phyloP scores from a whole-genome alignment of 2,113 vertebrate genomes.

The Nibea coibor region DNA sequence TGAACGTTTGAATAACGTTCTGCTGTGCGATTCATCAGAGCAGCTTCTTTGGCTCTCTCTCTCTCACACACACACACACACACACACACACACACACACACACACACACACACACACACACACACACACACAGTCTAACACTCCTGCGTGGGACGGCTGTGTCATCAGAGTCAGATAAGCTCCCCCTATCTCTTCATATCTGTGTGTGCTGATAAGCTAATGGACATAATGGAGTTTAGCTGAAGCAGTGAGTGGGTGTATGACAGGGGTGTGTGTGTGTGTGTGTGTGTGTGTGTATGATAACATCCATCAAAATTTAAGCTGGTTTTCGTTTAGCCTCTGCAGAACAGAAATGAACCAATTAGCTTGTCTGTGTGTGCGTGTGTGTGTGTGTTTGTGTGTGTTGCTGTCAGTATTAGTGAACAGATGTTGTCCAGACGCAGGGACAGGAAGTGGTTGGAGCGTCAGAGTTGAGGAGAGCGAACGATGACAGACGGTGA shows the following conservation, averaged over 20 bases:
- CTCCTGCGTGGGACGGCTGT: constrained; percentile 2
- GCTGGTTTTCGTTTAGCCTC: background rate
- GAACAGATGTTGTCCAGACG: constrained; percentile 40
- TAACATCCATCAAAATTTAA: background rate
- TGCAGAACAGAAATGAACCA: background rate
- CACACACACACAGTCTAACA: background rate
- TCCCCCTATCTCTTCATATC: constrained; percentile 18
- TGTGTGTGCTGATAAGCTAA: constrained; percentile 43
- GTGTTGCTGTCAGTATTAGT: constrained; percentile 5
- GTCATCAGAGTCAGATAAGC: constrained; percentile 23
- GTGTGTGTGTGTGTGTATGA: constrained; percentile 10
- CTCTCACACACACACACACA: too few relatives aligned
- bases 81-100: too few relatives aligned
- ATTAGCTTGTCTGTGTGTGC: constrained; percentile 16
- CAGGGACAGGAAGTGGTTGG: constrained; percentile 5
- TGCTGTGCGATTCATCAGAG: background rate
- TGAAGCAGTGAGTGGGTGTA: constrained; percentile 20
- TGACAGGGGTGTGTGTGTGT: background rate
- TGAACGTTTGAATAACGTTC: too few relatives aligned
- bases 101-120: too few relatives aligned
- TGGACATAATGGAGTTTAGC: constrained; percentile 51
- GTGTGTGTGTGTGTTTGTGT: constrained; percentile 12
- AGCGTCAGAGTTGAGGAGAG: background rate
- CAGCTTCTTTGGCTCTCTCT: background rate
- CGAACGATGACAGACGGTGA: too few relatives aligned